Evolutionary conservation across 2,797 vertebrate genomes (phyloP), one percentile per base, ranked within the genome.

Genomic region (Enteromius radiatus): DNA sequence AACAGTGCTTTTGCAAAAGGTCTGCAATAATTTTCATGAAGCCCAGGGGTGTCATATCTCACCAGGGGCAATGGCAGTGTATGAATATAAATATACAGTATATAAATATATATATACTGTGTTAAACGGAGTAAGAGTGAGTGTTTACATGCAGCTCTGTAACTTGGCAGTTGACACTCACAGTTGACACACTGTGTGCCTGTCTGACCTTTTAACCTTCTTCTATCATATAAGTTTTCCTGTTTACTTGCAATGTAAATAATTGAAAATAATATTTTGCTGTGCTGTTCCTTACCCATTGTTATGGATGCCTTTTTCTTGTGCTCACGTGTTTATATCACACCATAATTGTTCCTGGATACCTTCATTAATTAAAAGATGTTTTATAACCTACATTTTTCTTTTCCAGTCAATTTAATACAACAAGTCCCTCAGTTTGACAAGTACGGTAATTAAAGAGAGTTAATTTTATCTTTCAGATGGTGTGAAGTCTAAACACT

Each of bases 1-100:
- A 91, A 90, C 92, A 90, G 88, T 88, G 87, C 91, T 90, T 94
- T 92, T 74, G 83, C 81, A 82, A 89, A 90, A 89, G 83, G 78
- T 87, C 86, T 82, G 84, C 84, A 87, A 85, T 88, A 78, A 87
- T 85, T 89, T 84, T 85, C 83, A 87, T 80, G 64, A 86, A 87
- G 78, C 85, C 84, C 84, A 54, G 28, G 81, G 87, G 89, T 84
- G 83, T 63, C 59, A 78, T 85, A 86, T 78, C 81, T 87, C 86
- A 84, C 84, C 84, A 65, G 67, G 84, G 81, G 52, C 65, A 81
- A 75, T 68, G 19, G 78, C 76, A 79, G 21, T 65, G 69, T 47
- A 73, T 76, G 65, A 70, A 82, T 74, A 85, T 74, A 78, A 64
- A 76, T 75, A 74, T 75, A 86, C n/a, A 83, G 75, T 69, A 80